A percentile compares a stretch with the other conserved stretches of the same genome.
These are phyloP conservation scores for Petrocephalus schoutedeni DNA, from an alignment of 2,797 vertebrate species.

Conservation along the genomic window DNA sequence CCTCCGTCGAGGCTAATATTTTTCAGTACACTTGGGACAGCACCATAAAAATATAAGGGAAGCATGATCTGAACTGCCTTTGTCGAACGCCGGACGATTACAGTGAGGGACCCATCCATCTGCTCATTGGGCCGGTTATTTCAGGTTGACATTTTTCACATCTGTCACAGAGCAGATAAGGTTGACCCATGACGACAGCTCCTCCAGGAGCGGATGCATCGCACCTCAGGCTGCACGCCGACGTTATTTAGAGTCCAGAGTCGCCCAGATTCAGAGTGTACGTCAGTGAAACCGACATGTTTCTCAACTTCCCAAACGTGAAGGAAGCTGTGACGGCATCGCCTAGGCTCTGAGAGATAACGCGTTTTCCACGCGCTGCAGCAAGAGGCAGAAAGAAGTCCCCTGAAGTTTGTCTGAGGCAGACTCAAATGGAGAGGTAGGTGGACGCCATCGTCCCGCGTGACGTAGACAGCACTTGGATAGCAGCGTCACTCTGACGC, in stretches of 20 bases:
- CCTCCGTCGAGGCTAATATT: neutral
- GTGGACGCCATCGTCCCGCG: neutral
- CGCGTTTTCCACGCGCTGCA: neutral
- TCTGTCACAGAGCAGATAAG: neutral
- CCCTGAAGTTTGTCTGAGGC: neutral
- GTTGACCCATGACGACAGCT: too few species aligned
- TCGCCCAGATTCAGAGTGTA: slow-evolving; percentile 2
- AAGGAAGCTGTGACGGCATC: slow-evolving; percentile 16
- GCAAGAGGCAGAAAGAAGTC: slow-evolving; percentile 6
- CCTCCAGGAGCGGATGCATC: neutral
- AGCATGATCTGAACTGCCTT: neutral
- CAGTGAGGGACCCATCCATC: neutral
- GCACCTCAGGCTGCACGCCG: neutral
- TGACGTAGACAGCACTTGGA: neutral
- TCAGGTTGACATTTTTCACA: neutral
- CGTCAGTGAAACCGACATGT: slow-evolving; percentile 3
- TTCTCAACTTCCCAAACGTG: slow-evolving; percentile 21
- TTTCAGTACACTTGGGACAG: neutral
- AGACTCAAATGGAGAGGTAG: neutral
- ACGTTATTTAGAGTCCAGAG: neutral
- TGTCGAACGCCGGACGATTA: neutral
- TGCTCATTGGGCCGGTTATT: neutral
- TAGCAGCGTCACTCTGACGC: neutral
- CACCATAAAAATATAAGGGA: neutral
- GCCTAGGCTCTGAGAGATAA: neutral